A percentile compares a stretch with the other conserved stretches of the same genome.
Conservation (phyloP, 2,797 vertebrate genomes). For the Malacoraja senta region DNA sequence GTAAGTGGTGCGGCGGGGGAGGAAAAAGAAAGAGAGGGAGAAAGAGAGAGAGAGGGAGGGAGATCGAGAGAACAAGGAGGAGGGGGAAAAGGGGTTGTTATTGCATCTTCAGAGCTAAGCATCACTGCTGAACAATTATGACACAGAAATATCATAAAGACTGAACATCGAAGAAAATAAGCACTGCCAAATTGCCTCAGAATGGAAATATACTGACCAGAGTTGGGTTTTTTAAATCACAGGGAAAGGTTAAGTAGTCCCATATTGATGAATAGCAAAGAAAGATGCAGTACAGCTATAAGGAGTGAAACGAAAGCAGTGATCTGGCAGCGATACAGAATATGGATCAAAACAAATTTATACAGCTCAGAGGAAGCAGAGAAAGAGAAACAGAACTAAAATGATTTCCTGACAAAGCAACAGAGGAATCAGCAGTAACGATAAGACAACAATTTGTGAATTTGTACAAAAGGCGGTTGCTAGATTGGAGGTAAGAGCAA, state of each 20-base stretch:
- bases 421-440: not conserved
- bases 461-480: not conserved
- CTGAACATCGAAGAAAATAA: not conserved
- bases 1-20: constrained; percentile 43
- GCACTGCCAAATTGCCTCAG: not conserved
- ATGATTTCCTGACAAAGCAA: constrained; percentile 18
- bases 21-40: not conserved
- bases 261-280: not conserved
- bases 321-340: constrained; percentile 5
- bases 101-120: not conserved
- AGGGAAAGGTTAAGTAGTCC: not conserved
- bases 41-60: constrained; percentile 41
- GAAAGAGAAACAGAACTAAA: not conserved
- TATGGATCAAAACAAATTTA: not conserved
- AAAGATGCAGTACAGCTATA: constrained; percentile 3
- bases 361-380: not conserved
- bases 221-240: not conserved
- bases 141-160: not conserved
- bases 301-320: not conserved
- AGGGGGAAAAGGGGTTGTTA: too few relatives aligned
- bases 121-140: not conserved
- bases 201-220: not conserved
- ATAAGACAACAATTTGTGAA: not conserved
- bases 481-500: constrained; percentile 26
- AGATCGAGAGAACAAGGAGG: constrained; percentile 40